A percentile compares a stretch with the other conserved stretches of the same genome.
Evolutionary conservation across 2,888 invertebrate genomes (phyloP).

Genomic region (Abrostola tripartita): DNA sequence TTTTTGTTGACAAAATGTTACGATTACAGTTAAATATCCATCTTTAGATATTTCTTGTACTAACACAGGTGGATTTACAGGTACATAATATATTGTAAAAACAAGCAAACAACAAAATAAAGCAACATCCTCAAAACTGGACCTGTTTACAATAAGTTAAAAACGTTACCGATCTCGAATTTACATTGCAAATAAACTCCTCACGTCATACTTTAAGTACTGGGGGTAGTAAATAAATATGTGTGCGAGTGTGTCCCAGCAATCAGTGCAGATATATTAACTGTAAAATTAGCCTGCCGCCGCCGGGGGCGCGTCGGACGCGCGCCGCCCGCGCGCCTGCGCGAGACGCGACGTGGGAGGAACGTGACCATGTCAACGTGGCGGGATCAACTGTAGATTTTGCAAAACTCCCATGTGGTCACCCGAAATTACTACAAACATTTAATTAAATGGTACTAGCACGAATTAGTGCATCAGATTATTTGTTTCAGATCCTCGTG

Average conservation of each 20-base stretch:
- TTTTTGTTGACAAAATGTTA: too few species aligned
- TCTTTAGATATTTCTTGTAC: too few species aligned
- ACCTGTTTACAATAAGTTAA: slow-evolving; percentile 30
- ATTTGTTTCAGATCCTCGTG: too few species aligned
- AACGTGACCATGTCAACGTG: slow-evolving; percentile 15
- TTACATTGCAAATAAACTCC: slow-evolving; percentile 64
- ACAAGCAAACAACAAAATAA: slow-evolving; percentile 16
- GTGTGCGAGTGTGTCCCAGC: slow-evolving; percentile 71
- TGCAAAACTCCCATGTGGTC: not conserved
- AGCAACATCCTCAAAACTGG: slow-evolving; percentile 22
- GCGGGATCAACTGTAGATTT: slow-evolving; percentile 17
- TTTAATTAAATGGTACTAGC: too few species aligned
- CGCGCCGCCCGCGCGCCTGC: slow-evolving; percentile 34
- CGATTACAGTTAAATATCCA: too few species aligned
- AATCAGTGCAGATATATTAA: slow-evolving; percentile 85
- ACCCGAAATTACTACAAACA: too few species aligned
- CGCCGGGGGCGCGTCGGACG: slow-evolving; percentile 51
- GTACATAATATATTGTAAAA: slow-evolving; percentile 4
- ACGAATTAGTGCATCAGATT: too few species aligned
- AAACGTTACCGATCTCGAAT: slow-evolving; percentile 50
- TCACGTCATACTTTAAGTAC: slow-evolving; percentile 65
- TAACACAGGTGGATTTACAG: not conserved
- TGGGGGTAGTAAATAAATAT: slow-evolving; percentile 74
- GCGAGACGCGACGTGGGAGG: slow-evolving; percentile 46
- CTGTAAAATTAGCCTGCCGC: slow-evolving; percentile 80